A percentile compares a stretch with the other conserved stretches of the same genome.
Evolutionary conservation across 2,113 vertebrate genomes (phyloP).

Genomic region (Seriola quinqueradiata): DNA sequence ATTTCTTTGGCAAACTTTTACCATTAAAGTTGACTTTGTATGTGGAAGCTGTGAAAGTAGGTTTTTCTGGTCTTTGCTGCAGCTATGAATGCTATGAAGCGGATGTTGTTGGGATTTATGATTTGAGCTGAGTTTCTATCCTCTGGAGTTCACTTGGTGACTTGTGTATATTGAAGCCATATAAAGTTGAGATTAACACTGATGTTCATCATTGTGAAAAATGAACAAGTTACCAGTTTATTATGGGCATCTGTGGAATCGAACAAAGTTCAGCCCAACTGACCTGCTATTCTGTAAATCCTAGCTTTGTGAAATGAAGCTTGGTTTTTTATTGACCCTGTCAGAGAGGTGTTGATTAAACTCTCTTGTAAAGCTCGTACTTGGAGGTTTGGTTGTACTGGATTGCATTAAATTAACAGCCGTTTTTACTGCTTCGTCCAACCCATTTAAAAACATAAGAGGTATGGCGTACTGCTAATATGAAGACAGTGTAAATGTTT

Average conservation of each 20-base stretch:
- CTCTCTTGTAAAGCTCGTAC: background rate
- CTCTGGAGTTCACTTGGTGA: background rate
- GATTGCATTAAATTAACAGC: no score
- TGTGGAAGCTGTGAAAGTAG: background rate
- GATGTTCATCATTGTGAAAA: background rate
- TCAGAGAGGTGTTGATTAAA: background rate
- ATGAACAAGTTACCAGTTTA: background rate
- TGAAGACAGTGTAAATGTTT: no score
- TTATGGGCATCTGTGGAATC: background rate
- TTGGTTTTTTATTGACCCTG: background rate
- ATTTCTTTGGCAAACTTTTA: constrained; percentile 45
- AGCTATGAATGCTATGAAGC: background rate
- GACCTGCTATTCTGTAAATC: background rate
- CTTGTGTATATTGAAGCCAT: background rate
- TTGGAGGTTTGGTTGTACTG: background rate
- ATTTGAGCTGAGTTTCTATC: background rate
- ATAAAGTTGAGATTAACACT: background rate
- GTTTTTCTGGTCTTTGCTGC: background rate
- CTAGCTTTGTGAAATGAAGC: background rate
- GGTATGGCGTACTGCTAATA: no score
- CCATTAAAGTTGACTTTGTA: constrained; percentile 27
- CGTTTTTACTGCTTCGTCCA: no score
- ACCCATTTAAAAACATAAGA: no score
- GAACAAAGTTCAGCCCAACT: background rate
- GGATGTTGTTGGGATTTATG: background rate